Evolutionary conservation across 2,797 vertebrate species (phyloP).

Genomic region (Enteromius radiatus): DNA sequence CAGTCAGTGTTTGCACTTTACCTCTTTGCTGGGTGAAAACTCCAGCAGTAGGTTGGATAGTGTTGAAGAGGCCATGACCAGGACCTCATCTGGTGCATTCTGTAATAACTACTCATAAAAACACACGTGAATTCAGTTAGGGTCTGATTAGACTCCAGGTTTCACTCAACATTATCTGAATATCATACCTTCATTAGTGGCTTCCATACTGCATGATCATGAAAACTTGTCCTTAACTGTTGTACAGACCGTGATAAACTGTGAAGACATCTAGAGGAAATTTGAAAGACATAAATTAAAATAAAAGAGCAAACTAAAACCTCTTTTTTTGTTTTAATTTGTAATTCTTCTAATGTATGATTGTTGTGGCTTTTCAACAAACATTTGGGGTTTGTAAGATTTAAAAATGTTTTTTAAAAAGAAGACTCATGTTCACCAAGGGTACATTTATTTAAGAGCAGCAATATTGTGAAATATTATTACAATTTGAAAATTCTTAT

Average conservation of each 20-base stretch:
- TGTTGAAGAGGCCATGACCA: slow-evolving; percentile 97
- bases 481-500: background rate
- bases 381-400: background rate
- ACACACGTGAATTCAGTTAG: slow-evolving; percentile 32
- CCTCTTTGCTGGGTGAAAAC: slow-evolving; percentile 99
- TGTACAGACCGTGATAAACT: slow-evolving; percentile 98
- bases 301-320: background rate
- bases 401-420: background rate
- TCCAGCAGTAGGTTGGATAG: slow-evolving; percentile 98
- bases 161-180: background rate
- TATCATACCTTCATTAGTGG: slow-evolving; percentile 94
- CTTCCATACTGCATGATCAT: slow-evolving; percentile 98
- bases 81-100: slow-evolving; percentile 97
- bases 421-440: background rate
- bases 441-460: background rate
- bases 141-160: background rate
- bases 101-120: slow-evolving; percentile 87
- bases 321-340: background rate
- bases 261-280: slow-evolving; percentile 84
- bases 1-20: slow-evolving; percentile 63
- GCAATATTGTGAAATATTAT: background rate
- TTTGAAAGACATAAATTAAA: background rate
- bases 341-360: background rate
- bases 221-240: slow-evolving; percentile 98
- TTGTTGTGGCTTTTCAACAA: background rate